Base-by-base conservation (phyloP, 2,888 invertebrate genomes). In the Cacoxenus indagator region DNA sequence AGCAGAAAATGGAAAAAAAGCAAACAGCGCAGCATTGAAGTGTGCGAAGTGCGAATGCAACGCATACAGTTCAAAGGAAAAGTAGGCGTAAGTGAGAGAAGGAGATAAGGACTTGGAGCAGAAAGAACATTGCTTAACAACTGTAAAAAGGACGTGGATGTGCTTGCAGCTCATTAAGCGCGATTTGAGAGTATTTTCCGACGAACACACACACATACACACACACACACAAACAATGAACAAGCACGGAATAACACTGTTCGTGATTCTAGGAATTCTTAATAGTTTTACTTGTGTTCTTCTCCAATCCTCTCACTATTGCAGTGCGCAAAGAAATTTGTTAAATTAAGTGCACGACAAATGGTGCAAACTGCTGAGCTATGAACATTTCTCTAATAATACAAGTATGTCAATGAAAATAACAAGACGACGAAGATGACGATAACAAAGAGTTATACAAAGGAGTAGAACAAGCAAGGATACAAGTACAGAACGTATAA, bases 161-260 rank as follows among this genome's bases (percentile, higher is more conserved):
- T 64, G 51, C 65, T 51, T 70, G 70, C 65, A 70, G 70, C 70
- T 70, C 70, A 65, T 46, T 43, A 69, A 70, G 61, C 65, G 65
- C 70, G 65, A 70, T 65, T 70, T 70, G 37, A 2, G 37, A 4
- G 37, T 14, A 11, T 37, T 37, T 37, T n/a, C n/a, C n/a, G n/a
- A n/a, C n/a, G n/a, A n/a, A n/a, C n/a, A n/a, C n/a, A n/a, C n/a
- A n/a, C n/a, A n/a, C n/a, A n/a, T n/a, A n/a, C n/a, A n/a, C n/a
- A n/a, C n/a, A n/a, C n/a, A 14, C 8, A 37, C 4, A 37, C 37
- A 37, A 37, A 11, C 9, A 37, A 37, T 37, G 37, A 37, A 37
- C 5, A 17, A 51, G 43, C 37, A 5, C 70, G 59, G n/a, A n/a
- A n/a, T n/a, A n/a, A 61, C 69, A 8, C 70, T 68, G 69, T 69